Percentiles rank a stretch among this genome's conserved stretches.
These are phyloP conservation scores for Dendronephthya gigantea DNA, from an alignment of 64 coral and sea anemone species.

Conservation along the genomic window DNA sequence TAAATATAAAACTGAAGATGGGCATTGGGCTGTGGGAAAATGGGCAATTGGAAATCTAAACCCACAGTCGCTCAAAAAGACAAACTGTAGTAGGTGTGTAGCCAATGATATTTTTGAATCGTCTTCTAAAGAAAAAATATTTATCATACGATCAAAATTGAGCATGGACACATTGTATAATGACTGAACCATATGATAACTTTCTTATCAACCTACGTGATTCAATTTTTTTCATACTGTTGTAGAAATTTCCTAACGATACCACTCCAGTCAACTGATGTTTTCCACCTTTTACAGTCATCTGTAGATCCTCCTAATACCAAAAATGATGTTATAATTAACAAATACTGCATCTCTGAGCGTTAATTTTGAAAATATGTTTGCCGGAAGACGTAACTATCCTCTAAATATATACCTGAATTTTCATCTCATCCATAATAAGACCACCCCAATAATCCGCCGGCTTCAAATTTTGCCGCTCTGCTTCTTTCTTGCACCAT, in stretches of 20 bases:
- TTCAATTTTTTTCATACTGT: not conserved
- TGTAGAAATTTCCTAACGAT: not conserved
- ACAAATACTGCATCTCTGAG: not conserved
- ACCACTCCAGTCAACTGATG: constrained; percentile 24
- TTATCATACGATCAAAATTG: no score
- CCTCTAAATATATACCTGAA: constrained; percentile 17
- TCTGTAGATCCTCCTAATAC: constrained; percentile 14
- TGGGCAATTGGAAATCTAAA: constrained; percentile 40
- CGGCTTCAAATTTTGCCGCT: not conserved
- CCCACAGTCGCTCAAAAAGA: constrained; percentile 32
- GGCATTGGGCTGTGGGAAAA: constrained; percentile 24
- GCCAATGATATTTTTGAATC: not conserved
- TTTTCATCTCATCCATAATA: constrained; percentile 48
- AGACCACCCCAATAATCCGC: constrained; percentile 29
- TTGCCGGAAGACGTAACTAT: not conserved
- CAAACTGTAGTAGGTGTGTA: constrained; percentile 31
- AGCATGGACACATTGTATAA: not conserved
- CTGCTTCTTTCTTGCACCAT: constrained; percentile 31
- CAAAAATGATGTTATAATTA: not conserved
- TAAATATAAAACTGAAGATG: constrained; percentile 21
- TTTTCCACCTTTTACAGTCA: constrained; percentile 20
- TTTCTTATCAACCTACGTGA: not conserved
- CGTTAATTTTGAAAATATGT: not conserved
- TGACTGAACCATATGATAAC: not conserved
- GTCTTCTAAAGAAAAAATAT: not conserved